Evolutionary conservation across 2,113 vertebrate genomes (phyloP).

Genomic region (Chloroceryle aenea): DNA sequence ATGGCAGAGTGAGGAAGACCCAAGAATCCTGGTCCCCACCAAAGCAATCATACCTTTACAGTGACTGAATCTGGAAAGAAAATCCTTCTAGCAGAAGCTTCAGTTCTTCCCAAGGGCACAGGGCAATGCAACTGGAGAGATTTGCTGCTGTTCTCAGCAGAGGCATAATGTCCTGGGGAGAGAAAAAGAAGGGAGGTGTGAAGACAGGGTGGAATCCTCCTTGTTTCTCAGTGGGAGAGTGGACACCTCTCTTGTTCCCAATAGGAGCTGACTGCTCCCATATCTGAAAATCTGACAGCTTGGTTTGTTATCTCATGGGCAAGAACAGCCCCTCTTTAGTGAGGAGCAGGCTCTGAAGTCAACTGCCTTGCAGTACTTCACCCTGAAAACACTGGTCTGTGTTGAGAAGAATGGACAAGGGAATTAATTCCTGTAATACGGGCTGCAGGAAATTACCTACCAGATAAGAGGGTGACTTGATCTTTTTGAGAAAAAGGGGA

Average conservation of each 20-base stretch:
- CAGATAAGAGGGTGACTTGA: constrained; percentile 53
- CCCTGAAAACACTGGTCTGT: neutral
- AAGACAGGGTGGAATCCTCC: neutral
- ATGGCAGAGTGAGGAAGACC: neutral
- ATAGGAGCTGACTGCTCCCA: neutral
- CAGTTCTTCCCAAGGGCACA: neutral
- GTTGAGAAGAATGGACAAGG: neutral
- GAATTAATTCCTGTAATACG: constrained; percentile 28
- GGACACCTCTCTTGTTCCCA: neutral
- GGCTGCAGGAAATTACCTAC: constrained; percentile 38
- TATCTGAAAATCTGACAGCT: constrained; percentile 9
- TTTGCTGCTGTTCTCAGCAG: neutral
- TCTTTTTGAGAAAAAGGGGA: neutral
- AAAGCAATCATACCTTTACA: neutral
- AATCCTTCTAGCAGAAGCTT: neutral
- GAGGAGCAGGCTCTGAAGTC: constrained; percentile 3
- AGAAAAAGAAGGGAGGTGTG: neutral
- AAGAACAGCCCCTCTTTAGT: neutral
- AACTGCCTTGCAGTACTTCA: neutral
- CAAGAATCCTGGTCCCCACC: neutral
- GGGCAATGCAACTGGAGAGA: neutral
- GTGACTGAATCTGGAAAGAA: neutral
- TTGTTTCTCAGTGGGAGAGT: neutral
- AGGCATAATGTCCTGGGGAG: neutral
- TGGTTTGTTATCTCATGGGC: neutral